Evolutionary conservation across 2,113 vertebrate genomes (phyloP).

Genomic region (Bolborhynchus lineola): DNA sequence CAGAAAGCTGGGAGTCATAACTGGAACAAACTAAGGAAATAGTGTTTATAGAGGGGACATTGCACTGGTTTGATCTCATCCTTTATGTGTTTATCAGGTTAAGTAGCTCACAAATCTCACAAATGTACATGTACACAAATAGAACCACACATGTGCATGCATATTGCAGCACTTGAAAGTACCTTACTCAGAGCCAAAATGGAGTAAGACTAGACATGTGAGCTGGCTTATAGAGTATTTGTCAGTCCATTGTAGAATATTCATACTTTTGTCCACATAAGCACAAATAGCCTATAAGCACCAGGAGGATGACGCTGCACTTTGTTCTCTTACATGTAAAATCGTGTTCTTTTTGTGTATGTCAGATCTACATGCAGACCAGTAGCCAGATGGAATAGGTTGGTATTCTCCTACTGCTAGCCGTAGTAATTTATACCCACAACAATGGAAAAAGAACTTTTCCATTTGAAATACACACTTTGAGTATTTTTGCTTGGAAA

Average conservation of each 20-base stretch:
- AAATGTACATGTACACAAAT: background rate
- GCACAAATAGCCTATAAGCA: background rate
- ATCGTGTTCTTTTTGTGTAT: background rate
- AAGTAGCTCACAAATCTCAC: background rate
- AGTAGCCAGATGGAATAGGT: background rate
- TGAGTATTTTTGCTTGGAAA: background rate
- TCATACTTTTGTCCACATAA: background rate
- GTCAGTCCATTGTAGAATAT: background rate
- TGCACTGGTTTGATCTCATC: background rate
- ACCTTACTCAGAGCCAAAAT: background rate
- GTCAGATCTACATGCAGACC: background rate
- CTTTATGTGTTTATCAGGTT: background rate
- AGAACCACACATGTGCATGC: background rate
- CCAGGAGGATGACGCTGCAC: background rate
- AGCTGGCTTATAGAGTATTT: background rate
- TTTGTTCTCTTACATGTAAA: background rate
- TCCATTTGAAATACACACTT: background rate
- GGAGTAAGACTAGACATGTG: background rate
- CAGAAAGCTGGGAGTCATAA: background rate
- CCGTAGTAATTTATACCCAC: background rate
- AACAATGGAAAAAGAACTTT: background rate
- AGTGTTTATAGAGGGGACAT: background rate
- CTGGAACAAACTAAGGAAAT: background rate
- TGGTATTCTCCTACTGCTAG: background rate
- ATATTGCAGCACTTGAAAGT: background rate